Conservation (phyloP, 2,113 vertebrate species). For the Mesembrinibis cayennensis region DNA sequence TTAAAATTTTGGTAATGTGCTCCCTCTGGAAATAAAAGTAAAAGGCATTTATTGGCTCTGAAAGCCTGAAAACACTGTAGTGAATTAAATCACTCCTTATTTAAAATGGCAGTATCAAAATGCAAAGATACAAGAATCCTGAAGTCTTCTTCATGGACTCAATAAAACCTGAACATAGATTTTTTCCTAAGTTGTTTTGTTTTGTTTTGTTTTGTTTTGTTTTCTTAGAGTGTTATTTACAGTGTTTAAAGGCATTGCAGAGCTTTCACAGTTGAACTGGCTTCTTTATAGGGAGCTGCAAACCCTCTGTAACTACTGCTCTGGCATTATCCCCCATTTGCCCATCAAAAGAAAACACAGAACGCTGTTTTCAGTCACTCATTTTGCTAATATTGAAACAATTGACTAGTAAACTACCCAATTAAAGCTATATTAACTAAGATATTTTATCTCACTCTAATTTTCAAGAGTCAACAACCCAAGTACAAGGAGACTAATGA, state of each 20-base stretch:
- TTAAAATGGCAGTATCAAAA: not conserved
- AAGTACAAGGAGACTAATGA: conserved; percentile 45
- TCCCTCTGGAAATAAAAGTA: not conserved
- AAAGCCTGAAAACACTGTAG: not conserved
- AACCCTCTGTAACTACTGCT: not conserved
- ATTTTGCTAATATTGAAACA: conserved; percentile 34
- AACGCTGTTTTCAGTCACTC: not conserved
- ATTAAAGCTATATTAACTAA: conserved; percentile 40
- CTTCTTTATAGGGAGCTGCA: not conserved
- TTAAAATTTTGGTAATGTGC: not conserved
- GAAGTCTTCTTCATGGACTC: not conserved
- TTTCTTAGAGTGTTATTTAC: not conserved
- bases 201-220: not conserved
- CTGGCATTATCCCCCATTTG: not conserved
- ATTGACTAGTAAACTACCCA: not conserved
- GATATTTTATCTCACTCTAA: conserved; percentile 8
- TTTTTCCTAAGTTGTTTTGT: not conserved
- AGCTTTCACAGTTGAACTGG: not conserved
- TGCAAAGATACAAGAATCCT: not conserved
- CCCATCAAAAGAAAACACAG: not conserved
- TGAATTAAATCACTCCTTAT: not conserved
- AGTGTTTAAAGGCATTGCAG: not conserved
- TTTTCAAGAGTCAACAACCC: conserved; percentile 46
- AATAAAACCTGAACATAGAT: not conserved
- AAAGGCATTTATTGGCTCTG: not conserved